Percentiles rank a stretch among this genome's conserved stretches.
phyloP scores from a whole-genome alignment of 2,888 invertebrate genomes.

The Cheilosia impressa region DNA sequence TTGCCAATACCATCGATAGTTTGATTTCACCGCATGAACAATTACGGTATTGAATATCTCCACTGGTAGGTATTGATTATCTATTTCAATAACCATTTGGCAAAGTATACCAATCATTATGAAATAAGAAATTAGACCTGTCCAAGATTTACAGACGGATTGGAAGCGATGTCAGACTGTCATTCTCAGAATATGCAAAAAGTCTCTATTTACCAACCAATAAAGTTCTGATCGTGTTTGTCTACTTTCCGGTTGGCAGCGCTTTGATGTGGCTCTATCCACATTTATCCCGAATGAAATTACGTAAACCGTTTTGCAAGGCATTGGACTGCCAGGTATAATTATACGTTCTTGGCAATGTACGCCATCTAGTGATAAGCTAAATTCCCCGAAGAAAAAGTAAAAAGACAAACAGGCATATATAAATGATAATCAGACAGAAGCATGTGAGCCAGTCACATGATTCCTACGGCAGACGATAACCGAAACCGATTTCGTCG shows the following conservation, averaged over 20 bases:
- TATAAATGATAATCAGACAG: constrained; percentile 8
- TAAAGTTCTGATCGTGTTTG: background rate
- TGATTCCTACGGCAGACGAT: background rate
- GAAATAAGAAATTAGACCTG: too few relatives aligned
- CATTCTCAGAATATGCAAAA: too few relatives aligned
- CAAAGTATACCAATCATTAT: too few relatives aligned
- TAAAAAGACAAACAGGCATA: constrained; percentile 20
- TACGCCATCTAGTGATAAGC: constrained; percentile 17
- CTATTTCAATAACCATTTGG: too few relatives aligned
- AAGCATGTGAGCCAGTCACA: constrained; percentile 50
- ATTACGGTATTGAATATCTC: too few relatives aligned
- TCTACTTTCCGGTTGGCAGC: background rate
- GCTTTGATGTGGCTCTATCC: background rate
- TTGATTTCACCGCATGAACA: too few relatives aligned
- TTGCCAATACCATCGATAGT: too few relatives aligned
- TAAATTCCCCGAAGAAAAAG: background rate
- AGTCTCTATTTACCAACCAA: background rate
- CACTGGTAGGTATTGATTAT: too few relatives aligned
- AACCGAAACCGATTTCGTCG: background rate
- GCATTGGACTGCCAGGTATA: too few relatives aligned
- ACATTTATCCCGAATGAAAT: background rate
- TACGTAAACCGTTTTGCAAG: constrained; percentile 6
- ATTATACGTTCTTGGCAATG: background rate
- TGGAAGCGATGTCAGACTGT: background rate
- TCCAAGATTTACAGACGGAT: too few relatives aligned